phyloP scores from a whole-genome alignment of 2,113 vertebrate species.

The Formicarius rufipectus region DNA sequence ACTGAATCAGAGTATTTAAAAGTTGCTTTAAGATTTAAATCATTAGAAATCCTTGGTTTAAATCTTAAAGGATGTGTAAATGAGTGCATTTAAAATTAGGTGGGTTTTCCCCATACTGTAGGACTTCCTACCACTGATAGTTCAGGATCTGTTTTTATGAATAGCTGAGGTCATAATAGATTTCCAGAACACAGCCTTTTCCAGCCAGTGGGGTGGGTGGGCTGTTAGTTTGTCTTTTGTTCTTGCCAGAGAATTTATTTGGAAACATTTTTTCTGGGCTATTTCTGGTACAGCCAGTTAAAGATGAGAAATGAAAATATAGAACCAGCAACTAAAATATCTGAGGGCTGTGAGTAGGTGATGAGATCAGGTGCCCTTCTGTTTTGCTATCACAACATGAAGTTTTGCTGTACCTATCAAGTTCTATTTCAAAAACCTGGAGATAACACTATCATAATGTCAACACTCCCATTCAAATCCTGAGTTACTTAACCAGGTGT shows the following conservation, averaged over 20 bases:
- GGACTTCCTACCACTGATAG: not conserved
- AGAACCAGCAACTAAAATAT: not conserved
- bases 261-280: not conserved
- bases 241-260: not conserved
- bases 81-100: not conserved
- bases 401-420: not conserved
- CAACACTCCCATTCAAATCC: constrained; percentile 1
- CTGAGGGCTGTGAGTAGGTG: not conserved
- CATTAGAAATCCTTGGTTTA: not conserved
- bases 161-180: not conserved
- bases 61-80: not conserved
- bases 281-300: not conserved
- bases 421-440: not conserved
- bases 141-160: not conserved
- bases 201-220: no score
- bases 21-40: not conserved
- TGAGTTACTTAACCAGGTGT: not conserved
- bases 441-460: not conserved
- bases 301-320: not conserved
- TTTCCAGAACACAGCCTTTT: not conserved
- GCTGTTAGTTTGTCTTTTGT: not conserved
- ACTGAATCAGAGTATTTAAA: not conserved
- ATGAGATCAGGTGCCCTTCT: not conserved
- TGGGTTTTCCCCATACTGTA: not conserved
- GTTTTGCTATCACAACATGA: not conserved